Evolutionary conservation across 1,140 invertebrate genomes (phyloP).

Genomic region (Lordiphosa stackelbergi): DNA sequence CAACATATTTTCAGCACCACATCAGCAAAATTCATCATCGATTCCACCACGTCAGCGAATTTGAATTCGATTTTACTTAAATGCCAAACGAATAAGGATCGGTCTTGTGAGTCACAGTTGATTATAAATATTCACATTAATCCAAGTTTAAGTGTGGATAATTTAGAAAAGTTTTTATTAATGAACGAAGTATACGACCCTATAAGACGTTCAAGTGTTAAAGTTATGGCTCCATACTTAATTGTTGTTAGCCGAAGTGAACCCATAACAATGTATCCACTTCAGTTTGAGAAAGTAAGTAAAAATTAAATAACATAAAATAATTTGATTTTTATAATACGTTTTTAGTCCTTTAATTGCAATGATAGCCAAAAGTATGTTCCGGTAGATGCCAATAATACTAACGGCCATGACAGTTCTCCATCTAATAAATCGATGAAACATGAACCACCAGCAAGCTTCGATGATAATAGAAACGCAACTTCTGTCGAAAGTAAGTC

Average conservation of each 20-base stretch:
- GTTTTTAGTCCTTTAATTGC: conserved; percentile 12
- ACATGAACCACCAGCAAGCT: not conserved
- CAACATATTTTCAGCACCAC: not conserved
- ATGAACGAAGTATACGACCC: conserved; percentile 44
- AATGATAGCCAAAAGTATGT: not conserved
- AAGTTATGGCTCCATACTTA: conserved; percentile 49
- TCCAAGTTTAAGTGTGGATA: conserved; percentile 31
- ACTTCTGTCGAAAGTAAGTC: too few species aligned
- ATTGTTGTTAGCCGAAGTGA: conserved; percentile 29
- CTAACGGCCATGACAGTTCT: not conserved
- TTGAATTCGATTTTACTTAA: conserved; percentile 42
- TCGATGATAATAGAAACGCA: too few species aligned
- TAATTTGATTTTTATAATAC: not conserved
- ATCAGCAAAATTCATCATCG: conserved; percentile 1
- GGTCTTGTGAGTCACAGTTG: conserved; percentile 41
- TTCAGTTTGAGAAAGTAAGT: conserved; percentile 33
- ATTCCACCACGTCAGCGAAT: conserved; percentile 1
- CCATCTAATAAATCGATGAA: not conserved
- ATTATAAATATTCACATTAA: conserved; percentile 45
- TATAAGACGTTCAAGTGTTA: conserved; percentile 16
- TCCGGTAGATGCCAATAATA: not conserved
- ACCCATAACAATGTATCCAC: conserved; percentile 37
- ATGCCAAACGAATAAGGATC: conserved; percentile 16
- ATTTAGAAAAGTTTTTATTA: conserved; percentile 33
- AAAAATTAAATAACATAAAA: not conserved